Evolutionary conservation across 2,888 invertebrate genomes (phyloP).

Genomic region (Acronicta alni): DNA sequence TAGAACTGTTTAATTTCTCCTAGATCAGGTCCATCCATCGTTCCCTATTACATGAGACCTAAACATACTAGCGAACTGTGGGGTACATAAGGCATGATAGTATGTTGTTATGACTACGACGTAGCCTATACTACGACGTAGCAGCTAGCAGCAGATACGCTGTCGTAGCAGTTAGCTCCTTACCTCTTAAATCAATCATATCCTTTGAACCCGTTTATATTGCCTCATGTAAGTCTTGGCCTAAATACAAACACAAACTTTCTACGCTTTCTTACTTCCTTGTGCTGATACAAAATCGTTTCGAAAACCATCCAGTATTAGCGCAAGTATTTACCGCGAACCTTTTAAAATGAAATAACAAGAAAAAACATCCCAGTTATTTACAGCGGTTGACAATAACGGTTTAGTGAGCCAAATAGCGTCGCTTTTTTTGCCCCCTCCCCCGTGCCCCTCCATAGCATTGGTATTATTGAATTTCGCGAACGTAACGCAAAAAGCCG

Average conservation of each 20-base stretch:
- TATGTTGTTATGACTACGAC: slow-evolving; percentile 28
- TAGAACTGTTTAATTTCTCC: too few relatives aligned
- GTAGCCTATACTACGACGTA: slow-evolving; percentile 34
- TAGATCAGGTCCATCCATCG: too few relatives aligned
- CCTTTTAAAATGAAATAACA: slow-evolving; percentile 59
- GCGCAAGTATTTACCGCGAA: slow-evolving; percentile 35
- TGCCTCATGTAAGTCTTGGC: too few relatives aligned
- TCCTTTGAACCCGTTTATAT: too few relatives aligned
- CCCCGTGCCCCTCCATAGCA: slow-evolving; percentile 61
- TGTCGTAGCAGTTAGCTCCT: slow-evolving; percentile 25
- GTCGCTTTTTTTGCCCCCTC: slow-evolving; percentile 52
- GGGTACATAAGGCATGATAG: too few relatives aligned
- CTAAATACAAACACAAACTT: too few relatives aligned
- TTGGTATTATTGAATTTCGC: slow-evolving; percentile 68
- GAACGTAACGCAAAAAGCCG: slow-evolving; percentile 58
- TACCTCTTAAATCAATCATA: too few relatives aligned
- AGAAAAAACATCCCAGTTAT: slow-evolving; percentile 57
- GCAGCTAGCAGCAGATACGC: slow-evolving; percentile 17
- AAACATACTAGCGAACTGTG: too few relatives aligned
- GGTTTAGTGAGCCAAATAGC: slow-evolving; percentile 57
- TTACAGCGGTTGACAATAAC: slow-evolving; percentile 58
- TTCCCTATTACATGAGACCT: too few relatives aligned
- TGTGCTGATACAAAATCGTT: slow-evolving; percentile 6
- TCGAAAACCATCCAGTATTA: slow-evolving; percentile 27
- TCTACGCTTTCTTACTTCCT: too few relatives aligned